Evolutionary conservation across 2,797 vertebrate genomes (phyloP).

Genomic region (Anguilla obscura): DNA sequence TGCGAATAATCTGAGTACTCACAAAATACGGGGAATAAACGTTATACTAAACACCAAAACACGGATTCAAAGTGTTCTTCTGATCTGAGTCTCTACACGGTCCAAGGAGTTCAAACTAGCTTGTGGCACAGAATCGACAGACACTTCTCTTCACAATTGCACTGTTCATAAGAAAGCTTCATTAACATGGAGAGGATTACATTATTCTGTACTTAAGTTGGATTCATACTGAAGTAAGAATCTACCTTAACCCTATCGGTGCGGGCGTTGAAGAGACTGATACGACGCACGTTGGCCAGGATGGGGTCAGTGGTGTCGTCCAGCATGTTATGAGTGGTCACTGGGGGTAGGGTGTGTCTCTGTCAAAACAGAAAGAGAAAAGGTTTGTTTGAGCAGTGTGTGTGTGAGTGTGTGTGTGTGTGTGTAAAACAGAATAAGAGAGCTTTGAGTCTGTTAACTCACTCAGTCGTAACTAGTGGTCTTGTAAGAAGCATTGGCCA

Average conservation of each 20-base stretch:
- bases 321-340: conserved; percentile 96
- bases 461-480: background rate
- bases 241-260: conserved; percentile 89
- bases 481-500: background rate
- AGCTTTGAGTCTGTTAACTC: background rate
- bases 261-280: conserved; percentile 89
- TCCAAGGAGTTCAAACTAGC: background rate
- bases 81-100: background rate
- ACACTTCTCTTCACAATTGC: background rate
- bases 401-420: conserved; percentile 21
- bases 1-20: background rate
- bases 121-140: background rate
- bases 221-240: background rate
- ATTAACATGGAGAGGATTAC: background rate
- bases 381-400: background rate
- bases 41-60: background rate
- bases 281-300: conserved; percentile 84
- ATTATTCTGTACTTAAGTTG: background rate
- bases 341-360: conserved; percentile 90
- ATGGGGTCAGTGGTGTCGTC: conserved; percentile 89
- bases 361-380: conserved; percentile 49
- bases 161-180: background rate
- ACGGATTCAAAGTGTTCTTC: background rate
- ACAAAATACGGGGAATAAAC: background rate
- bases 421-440: background rate